A percentile compares a stretch with the other conserved stretches of the same genome.
Conservation (phyloP, 2,113 vertebrate genomes). For the Tonatia bakeri region DNA sequence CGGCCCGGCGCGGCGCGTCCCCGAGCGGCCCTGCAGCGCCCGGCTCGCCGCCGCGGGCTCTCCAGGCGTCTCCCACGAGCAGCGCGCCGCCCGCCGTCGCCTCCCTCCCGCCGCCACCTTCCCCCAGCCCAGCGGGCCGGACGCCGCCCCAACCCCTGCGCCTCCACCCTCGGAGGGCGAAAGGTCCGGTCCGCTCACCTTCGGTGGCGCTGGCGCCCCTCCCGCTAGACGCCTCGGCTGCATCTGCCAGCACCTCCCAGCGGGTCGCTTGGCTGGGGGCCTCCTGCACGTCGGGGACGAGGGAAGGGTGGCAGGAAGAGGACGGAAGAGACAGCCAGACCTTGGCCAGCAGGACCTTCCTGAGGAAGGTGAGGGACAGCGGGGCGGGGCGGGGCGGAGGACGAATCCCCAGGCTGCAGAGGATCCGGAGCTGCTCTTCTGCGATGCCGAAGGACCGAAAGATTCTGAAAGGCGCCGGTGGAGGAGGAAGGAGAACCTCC, state of each 20-base stretch:
- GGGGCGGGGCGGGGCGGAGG: neutral
- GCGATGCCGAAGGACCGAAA: neutral
- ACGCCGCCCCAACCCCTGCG: neutral
- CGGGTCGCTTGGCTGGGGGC: neutral
- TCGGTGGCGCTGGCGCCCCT: neutral
- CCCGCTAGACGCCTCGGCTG: neutral
- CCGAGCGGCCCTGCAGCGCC: neutral
- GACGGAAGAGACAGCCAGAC: neutral
- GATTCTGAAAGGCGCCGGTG: neutral
- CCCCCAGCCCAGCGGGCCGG: neutral
- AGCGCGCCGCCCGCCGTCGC: neutral
- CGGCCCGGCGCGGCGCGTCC: neutral
- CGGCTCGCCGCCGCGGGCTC: neutral
- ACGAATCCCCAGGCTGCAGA: conserved; percentile 41
- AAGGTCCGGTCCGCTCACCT: conserved; percentile 45
- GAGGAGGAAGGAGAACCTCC: neutral
- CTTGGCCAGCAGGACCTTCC: conserved; percentile 13
- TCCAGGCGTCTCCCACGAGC: conserved; percentile 35
- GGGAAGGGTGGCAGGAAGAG: neutral
- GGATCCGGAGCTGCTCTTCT: neutral
- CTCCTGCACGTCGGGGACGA: neutral
- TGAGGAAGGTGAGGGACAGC: conserved; percentile 26
- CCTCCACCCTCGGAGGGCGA: neutral
- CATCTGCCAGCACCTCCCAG: conserved; percentile 27
- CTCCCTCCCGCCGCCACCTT: neutral